Evolutionary conservation across 2,888 invertebrate genomes (phyloP).

Genomic region (Prenolepis imparis): DNA sequence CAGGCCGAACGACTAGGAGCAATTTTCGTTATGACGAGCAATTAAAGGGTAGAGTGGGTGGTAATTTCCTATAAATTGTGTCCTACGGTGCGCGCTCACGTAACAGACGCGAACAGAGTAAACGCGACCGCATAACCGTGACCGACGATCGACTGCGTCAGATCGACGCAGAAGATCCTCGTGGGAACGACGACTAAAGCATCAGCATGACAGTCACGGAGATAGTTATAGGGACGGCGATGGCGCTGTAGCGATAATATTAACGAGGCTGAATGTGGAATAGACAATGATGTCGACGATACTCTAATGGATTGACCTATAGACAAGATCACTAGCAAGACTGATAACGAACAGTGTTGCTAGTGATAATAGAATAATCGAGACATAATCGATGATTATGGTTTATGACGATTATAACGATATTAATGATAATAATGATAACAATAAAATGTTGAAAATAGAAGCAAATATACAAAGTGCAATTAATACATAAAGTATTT

Average conservation of each 20-base stretch:
- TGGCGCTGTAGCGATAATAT: conserved; percentile 45
- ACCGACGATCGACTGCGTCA: conserved; percentile 52
- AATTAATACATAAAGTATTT: not conserved
- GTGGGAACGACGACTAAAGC: conserved; percentile 52
- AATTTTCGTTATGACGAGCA: conserved; percentile 76
- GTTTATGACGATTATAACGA: not conserved
- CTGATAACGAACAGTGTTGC: conserved; percentile 20
- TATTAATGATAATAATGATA: conserved; percentile 1
- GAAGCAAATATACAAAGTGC: not conserved
- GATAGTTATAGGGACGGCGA: conserved; percentile 49
- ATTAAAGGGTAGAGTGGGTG: conserved; percentile 58
- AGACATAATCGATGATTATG: not conserved
- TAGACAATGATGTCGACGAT: conserved; percentile 50
- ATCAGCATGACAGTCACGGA: conserved; percentile 49
- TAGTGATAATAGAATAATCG: conserved; percentile 23
- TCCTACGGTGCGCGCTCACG: conserved; percentile 37
- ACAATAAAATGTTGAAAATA: not conserved
- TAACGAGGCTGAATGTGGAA: conserved; percentile 49
- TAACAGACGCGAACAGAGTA: conserved; percentile 39
- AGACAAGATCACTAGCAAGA: conserved; percentile 42
- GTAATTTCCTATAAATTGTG: conserved; percentile 60
- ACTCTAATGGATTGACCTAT: conserved; percentile 49
- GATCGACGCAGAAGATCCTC: conserved; percentile 46
- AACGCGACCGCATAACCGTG: conserved; percentile 44
- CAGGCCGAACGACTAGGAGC: conserved; percentile 69